These are phyloP conservation scores for Notoglanidium macrostoma DNA, from an alignment of 2,797 vertebrate genomes.

Conservation along the genomic window DNA sequence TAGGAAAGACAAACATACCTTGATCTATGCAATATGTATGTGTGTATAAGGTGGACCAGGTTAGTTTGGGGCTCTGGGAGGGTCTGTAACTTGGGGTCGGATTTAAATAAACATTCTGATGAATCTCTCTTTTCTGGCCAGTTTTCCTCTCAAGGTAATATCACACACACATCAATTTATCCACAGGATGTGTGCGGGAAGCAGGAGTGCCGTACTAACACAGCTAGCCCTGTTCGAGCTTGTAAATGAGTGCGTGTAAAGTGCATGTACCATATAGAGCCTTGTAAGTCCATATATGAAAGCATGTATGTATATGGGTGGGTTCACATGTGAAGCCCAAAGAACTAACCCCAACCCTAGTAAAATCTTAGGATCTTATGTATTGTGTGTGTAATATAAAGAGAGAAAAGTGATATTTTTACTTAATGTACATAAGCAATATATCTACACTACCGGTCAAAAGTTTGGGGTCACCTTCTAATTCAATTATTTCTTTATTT, in stretches of 20 bases:
- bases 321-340: not conserved
- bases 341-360: constrained; percentile 16
- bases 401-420: not conserved
- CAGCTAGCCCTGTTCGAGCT: constrained; percentile 72
- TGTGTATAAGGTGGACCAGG: constrained; percentile 45
- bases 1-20: constrained; percentile 81
- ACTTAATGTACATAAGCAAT: not conserved
- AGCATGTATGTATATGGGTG: not conserved
- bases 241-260: constrained; percentile 39
- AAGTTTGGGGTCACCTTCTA: too few species aligned
- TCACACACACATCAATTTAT: constrained; percentile 70
- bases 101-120: constrained; percentile 80
- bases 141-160: constrained; percentile 75
- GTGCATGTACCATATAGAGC: constrained; percentile 19
- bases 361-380: constrained; percentile 19
- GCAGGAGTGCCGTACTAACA: constrained; percentile 66
- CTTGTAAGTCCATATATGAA: constrained; percentile 16
- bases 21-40: constrained; percentile 64
- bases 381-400: not conserved
- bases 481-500: too few species aligned
- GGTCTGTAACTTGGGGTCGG: constrained; percentile 70
- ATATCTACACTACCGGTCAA: too few species aligned
- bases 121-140: constrained; percentile 80
- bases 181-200: constrained; percentile 67
- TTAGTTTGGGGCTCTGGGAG: constrained; percentile 50